phyloP scores from a whole-genome alignment of 2,888 invertebrate species.

The Phragmatobia fuliginosa region DNA sequence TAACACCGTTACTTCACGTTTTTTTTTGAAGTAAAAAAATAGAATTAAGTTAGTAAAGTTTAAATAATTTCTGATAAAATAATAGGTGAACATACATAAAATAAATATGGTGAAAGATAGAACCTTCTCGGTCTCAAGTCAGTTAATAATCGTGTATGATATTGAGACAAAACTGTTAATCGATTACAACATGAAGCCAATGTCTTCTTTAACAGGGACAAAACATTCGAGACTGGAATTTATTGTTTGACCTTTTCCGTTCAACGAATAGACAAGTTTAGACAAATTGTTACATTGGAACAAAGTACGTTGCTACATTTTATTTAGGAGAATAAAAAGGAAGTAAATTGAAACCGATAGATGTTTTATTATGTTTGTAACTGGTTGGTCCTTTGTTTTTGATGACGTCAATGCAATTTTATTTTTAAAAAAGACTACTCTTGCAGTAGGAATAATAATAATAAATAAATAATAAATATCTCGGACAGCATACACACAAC shows the following conservation, averaged over 20 bases:
- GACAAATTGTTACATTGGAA: slow-evolving; percentile 57
- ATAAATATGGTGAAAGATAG: too few relatives aligned
- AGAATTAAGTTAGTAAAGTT: too few relatives aligned
- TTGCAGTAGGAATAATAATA: too few relatives aligned
- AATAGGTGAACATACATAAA: too few relatives aligned
- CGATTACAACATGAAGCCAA: slow-evolving; percentile 6
- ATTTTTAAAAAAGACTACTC: neutral
- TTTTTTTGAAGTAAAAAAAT: too few relatives aligned
- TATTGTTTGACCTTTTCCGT: slow-evolving; percentile 54
- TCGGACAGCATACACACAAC: too few relatives aligned
- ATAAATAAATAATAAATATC: too few relatives aligned
- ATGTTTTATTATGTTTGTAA: slow-evolving; percentile 1
- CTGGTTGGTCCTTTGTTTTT: neutral
- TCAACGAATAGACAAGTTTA: slow-evolving; percentile 49
- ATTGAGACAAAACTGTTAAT: neutral
- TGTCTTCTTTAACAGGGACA: slow-evolving; percentile 4
- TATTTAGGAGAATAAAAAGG: slow-evolving; percentile 11
- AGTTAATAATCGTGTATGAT: neutral
- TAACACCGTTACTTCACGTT: too few relatives aligned
- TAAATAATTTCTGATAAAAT: too few relatives aligned
- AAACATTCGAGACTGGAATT: slow-evolving; percentile 33
- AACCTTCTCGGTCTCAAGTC: too few relatives aligned
- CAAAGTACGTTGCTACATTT: slow-evolving; percentile 44
- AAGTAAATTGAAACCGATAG: slow-evolving; percentile 3
- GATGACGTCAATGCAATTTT: neutral